Conservation (phyloP, 2,888 invertebrate species). For the Parnassius mnemosyne region DNA sequence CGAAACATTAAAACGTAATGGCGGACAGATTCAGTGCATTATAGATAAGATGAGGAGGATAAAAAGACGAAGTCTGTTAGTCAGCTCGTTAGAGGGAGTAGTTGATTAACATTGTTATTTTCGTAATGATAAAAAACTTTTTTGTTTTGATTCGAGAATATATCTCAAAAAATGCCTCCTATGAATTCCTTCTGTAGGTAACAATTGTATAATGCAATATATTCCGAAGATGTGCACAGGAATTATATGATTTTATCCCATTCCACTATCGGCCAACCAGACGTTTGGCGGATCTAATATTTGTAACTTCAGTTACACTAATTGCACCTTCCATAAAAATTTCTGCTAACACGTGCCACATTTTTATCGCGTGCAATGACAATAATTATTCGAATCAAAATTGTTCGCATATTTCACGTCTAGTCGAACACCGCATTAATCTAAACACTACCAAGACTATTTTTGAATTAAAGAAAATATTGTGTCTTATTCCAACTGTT, state of each 20-base stretch:
- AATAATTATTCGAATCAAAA: neutral
- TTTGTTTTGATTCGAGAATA: too few species aligned
- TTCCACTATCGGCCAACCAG: too few species aligned
- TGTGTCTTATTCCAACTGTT: constrained; percentile 11
- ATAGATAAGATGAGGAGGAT: constrained; percentile 14
- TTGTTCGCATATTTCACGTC: constrained; percentile 7
- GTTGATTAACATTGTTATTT: neutral
- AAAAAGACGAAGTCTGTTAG: constrained; percentile 9
- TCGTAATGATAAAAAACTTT: neutral
- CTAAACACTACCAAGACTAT: constrained; percentile 1
- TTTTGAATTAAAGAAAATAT: constrained; percentile 20
- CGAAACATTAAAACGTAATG: constrained; percentile 16
- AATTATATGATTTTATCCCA: too few species aligned
- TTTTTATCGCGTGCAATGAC: neutral
- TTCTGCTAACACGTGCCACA: constrained; percentile 4
- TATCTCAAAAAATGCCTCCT: too few species aligned
- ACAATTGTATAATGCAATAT: too few species aligned
- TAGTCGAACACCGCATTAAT: constrained; percentile 7
- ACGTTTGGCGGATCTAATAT: too few species aligned
- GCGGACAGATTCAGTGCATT: constrained; percentile 16
- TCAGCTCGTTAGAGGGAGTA: constrained; percentile 1
- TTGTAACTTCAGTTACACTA: too few species aligned
- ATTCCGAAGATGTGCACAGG: too few species aligned
- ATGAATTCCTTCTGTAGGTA: too few species aligned
- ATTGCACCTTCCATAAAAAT: neutral